Evolutionary conservation across 2,888 invertebrate genomes (phyloP), one percentile per base, ranked within the genome.

Genomic region (Trachelus iudaicus): DNA sequence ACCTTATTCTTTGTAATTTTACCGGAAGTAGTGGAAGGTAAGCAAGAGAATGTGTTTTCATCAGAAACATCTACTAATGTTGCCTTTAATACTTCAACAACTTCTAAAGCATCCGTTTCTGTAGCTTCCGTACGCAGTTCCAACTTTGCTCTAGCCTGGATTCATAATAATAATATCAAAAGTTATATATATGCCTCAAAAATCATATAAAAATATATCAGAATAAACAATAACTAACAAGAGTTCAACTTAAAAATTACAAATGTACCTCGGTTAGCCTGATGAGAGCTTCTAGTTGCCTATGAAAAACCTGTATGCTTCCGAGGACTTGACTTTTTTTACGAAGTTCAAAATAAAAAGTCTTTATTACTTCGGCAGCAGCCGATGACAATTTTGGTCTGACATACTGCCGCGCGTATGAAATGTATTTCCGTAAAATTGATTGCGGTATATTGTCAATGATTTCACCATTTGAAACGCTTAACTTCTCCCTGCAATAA

Each of bases 231-330:
- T 23, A 23, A 23, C 15, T 56, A 56, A 56, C 9, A 9, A 23
- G 9, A 56, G 23, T 56, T 56, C 56, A 56, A 23, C 9, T 9
- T 23, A 9, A 56, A 23, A 56, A 71, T 71, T 30, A 31, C 3
- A 71, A 34, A 30, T 76, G 84, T 88, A 95, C 95, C 93, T 96
- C 95, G 31, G 98, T 96, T 30, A 98, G 92, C 85, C 98, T 92
- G 80, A 98, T 96, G 81, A 98, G 93, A 0, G 97, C 98, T 92
- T 98, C 97, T 13, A 98, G 92, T 89, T 98, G 98, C 73, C 98
- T 93, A 73, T 81, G 96, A 1, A 98, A 98, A 69, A 98, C 95
- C 0, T 97, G 97, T n/a, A 96, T 95, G 81, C 95, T 94, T 23
- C 93, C 93, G 77, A 85, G 83, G 6, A 93, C 93, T 85, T 95